Conservation (phyloP, 2,888 invertebrate species). For the Coelinius sp. region DNA sequence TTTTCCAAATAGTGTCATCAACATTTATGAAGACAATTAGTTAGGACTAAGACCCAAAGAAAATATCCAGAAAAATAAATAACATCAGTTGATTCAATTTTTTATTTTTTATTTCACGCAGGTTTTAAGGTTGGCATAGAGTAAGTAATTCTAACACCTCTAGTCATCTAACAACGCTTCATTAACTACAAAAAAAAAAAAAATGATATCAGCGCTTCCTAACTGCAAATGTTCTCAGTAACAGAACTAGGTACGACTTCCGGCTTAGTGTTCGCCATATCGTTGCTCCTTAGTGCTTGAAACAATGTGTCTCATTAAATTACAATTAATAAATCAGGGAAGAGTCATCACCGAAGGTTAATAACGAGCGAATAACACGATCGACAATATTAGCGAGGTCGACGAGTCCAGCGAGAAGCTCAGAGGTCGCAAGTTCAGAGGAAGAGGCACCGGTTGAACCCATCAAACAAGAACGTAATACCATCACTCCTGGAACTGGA, state of each 20-base stretch:
- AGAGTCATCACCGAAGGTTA: slow-evolving; percentile 26
- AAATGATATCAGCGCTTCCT: slow-evolving; percentile 51
- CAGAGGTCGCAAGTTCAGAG: slow-evolving; percentile 55
- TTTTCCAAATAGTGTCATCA: no score
- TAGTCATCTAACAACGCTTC: slow-evolving; percentile 67
- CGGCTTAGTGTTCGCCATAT: slow-evolving; percentile 6
- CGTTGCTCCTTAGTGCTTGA: background rate
- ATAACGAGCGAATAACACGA: slow-evolving; percentile 28
- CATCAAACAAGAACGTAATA: slow-evolving; percentile 53
- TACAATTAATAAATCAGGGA: slow-evolving; percentile 29
- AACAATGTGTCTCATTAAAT: slow-evolving; percentile 13
- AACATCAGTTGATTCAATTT: background rate
- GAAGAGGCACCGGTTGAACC: slow-evolving; percentile 58
- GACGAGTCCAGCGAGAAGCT: slow-evolving; percentile 59
- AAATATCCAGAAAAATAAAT: background rate
- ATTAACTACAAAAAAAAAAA: slow-evolving; percentile 53
- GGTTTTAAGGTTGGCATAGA: slow-evolving; percentile 60
- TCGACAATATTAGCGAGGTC: slow-evolving; percentile 58
- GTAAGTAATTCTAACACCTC: slow-evolving; percentile 64
- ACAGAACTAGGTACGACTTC: slow-evolving; percentile 42
- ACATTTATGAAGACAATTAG: no score
- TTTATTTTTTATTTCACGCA: slow-evolving; percentile 54
- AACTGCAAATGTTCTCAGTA: slow-evolving; percentile 50
- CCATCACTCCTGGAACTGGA: slow-evolving; percentile 47
- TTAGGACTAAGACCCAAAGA: no score